Evolutionary conservation across 2,888 invertebrate species (phyloP).

Genomic region (Drosophila pullipes): DNA sequence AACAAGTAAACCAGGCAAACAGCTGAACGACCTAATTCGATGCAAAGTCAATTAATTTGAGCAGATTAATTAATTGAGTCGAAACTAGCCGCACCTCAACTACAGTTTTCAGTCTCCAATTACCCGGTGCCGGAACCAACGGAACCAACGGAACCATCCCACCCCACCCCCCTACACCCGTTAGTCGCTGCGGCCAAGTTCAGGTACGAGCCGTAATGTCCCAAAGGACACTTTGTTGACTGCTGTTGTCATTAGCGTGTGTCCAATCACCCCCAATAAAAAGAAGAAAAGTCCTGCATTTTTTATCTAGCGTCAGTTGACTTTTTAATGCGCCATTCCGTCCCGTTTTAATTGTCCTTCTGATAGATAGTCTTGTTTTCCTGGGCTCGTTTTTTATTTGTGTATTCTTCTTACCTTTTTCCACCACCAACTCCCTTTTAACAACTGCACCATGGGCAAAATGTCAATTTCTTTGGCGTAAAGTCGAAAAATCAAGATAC

Average conservation of each 20-base stretch:
- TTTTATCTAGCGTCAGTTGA: slow-evolving; percentile 47
- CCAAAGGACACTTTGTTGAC: slow-evolving; percentile 55
- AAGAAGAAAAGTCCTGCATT: neutral
- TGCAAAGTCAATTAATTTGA: slow-evolving; percentile 75
- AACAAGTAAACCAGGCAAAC: slow-evolving; percentile 50
- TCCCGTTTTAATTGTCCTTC: slow-evolving; percentile 66
- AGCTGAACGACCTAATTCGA: slow-evolving; percentile 73
- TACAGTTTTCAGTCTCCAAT: slow-evolving; percentile 58
- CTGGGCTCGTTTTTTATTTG: slow-evolving; percentile 8
- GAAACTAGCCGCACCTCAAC: slow-evolving; percentile 72
- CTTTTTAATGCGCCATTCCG: slow-evolving; percentile 69
- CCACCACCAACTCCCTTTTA: slow-evolving; percentile 27
- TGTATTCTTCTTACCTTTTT: slow-evolving; percentile 12
- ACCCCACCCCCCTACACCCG: neutral
- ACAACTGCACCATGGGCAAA: slow-evolving; percentile 13
- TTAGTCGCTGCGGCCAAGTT: slow-evolving; percentile 53
- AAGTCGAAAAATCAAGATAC: neutral
- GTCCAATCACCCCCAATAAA: slow-evolving; percentile 59
- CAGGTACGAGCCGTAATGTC: slow-evolving; percentile 60
- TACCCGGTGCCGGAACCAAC: slow-evolving; percentile 22
- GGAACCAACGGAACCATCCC: neutral
- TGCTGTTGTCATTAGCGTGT: slow-evolving; percentile 68
- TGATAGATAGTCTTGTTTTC: slow-evolving; percentile 56
- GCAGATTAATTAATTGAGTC: slow-evolving; percentile 76
- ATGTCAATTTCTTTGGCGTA: neutral